Evolutionary conservation across 2,888 invertebrate genomes (phyloP).

Genomic region (Peribatodes rhomboidaria): DNA sequence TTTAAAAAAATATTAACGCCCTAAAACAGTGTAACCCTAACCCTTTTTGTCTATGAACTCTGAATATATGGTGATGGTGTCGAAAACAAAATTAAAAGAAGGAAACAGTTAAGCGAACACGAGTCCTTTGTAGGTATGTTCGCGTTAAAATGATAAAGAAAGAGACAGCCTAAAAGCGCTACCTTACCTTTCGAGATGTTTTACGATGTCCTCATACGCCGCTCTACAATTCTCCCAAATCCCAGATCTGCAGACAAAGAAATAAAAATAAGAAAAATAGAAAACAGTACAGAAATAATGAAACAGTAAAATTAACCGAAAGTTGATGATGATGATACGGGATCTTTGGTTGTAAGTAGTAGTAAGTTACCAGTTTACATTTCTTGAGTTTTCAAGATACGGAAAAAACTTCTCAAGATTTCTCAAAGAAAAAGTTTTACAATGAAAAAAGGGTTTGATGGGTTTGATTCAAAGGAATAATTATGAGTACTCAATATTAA

Average conservation of each 20-base stretch:
- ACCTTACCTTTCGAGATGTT: slow-evolving; percentile 96
- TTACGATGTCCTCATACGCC: slow-evolving; percentile 97
- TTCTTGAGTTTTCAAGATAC: neutral
- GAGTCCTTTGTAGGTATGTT: slow-evolving; percentile 8
- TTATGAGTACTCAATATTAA: slow-evolving; percentile 86
- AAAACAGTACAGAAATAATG: slow-evolving; percentile 59
- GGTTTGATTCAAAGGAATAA: slow-evolving; percentile 83
- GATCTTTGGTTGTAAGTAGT: neutral
- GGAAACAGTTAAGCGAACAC: neutral
- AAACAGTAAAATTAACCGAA: slow-evolving; percentile 53
- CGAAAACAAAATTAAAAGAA: slow-evolving; percentile 30
- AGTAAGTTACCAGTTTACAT: neutral
- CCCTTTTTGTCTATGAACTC: slow-evolving; percentile 29
- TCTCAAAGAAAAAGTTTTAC: slow-evolving; percentile 72
- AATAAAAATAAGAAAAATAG: slow-evolving; percentile 76
- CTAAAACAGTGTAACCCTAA: slow-evolving; percentile 16
- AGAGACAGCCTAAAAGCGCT: slow-evolving; percentile 28
- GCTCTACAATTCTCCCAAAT: slow-evolving; percentile 98
- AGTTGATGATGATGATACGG: slow-evolving; percentile 49
- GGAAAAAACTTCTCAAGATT: slow-evolving; percentile 64
- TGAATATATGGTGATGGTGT: slow-evolving; percentile 31
- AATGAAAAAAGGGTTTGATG: slow-evolving; percentile 58
- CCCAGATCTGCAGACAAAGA: slow-evolving; percentile 90
- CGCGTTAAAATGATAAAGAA: slow-evolving; percentile 27
- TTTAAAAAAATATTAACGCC: slow-evolving; percentile 46